These are phyloP conservation scores for Heliconius sara DNA, from an alignment of 2,888 invertebrate species.

Conservation along the genomic window DNA sequence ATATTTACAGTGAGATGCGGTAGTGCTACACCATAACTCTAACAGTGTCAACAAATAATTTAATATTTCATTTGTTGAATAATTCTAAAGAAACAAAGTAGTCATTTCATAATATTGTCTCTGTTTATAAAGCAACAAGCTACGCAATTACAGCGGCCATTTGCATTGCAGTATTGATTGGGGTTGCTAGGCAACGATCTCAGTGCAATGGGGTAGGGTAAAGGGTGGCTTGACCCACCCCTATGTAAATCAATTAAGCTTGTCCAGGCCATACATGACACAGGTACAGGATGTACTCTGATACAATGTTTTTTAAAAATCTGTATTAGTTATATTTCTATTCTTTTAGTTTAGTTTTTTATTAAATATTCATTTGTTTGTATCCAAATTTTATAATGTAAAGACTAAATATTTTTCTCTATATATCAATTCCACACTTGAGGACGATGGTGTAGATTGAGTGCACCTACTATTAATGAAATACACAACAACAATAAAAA, in stretches of 20 bases:
- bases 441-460: no score
- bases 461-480: no score
- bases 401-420: no score
- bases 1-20: background rate
- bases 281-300: background rate
- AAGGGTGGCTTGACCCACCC: background rate
- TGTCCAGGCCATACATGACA: background rate
- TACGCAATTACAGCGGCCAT: background rate
- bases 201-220: background rate
- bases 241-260: background rate
- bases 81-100: background rate
- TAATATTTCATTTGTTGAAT: background rate
- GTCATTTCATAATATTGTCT: background rate
- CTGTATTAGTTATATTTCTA: background rate
- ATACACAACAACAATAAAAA: no score
- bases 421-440: no score
- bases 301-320: background rate
- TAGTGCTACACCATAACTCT: background rate
- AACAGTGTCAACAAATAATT: background rate
- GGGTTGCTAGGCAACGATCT: conserved; percentile 5
- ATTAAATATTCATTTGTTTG: background rate
- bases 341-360: background rate
- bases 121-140: background rate
- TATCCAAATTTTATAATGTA: no score
- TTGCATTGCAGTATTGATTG: background rate